These are phyloP conservation scores for Sebastes miniatus DNA, from an alignment of 2,797 vertebrate genomes.

Conservation along the genomic window DNA sequence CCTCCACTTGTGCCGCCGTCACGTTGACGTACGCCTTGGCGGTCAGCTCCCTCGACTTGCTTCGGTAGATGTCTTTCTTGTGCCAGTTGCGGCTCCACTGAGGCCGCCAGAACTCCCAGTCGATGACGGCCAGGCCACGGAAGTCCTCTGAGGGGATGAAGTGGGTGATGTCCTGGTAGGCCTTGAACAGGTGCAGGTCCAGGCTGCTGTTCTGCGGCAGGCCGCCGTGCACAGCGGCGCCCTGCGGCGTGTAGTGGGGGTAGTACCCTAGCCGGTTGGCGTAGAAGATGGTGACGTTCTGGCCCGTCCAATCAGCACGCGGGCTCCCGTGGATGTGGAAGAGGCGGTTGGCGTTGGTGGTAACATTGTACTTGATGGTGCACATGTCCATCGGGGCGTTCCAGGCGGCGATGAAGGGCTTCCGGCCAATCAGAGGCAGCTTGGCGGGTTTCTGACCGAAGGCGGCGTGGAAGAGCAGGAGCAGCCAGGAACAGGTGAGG, in stretches of 20 bases:
- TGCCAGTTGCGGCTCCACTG: constrained; percentile 85
- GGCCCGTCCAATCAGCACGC: constrained; percentile 78
- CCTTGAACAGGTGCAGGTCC: constrained; percentile 82
- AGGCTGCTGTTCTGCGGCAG: constrained; percentile 85
- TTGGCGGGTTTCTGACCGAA: constrained; percentile 81
- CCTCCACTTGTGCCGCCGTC: constrained; percentile 76
- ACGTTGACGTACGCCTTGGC: constrained; percentile 74
- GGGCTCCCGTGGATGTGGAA: constrained; percentile 84
- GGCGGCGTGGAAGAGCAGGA: constrained; percentile 71
- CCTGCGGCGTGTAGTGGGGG: constrained; percentile 81
- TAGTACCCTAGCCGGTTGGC: constrained; percentile 85
- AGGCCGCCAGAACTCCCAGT: constrained; percentile 86
- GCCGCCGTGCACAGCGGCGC: constrained; percentile 77
- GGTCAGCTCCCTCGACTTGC: constrained; percentile 78
- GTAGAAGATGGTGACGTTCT: constrained; percentile 89
- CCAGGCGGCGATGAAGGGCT: constrained; percentile 85
- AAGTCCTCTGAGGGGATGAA: constrained; percentile 84
- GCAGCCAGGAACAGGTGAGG: constrained; percentile 75
- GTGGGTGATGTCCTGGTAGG: constrained; percentile 75
- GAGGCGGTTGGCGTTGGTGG: constrained; percentile 75
- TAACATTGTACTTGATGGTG: constrained; percentile 77
- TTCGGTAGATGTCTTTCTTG: constrained; percentile 81
- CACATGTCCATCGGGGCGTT: constrained; percentile 85
- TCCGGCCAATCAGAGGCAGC: constrained; percentile 80
- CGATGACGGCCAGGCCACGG: constrained; percentile 81